phyloP scores from a whole-genome alignment of 2,888 invertebrate genomes.

The Magallana nippona region DNA sequence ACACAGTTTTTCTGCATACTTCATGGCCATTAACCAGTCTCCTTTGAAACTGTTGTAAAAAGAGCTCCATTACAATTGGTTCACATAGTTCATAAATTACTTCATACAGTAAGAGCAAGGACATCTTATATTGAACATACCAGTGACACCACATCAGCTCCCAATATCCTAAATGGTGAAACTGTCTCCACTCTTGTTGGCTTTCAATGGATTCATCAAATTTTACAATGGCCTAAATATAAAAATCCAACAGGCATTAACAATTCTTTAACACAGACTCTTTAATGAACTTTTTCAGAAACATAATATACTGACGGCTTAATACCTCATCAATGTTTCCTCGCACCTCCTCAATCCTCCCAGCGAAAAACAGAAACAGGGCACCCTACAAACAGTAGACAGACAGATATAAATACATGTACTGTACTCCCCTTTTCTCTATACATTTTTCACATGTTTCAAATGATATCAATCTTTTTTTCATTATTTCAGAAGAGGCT shows the following conservation, averaged over 20 bases:
- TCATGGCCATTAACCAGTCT: conserved; percentile 89
- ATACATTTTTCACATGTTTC: not conserved
- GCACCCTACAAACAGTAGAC: conserved; percentile 84
- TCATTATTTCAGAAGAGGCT: too few species aligned
- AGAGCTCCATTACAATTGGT: not conserved
- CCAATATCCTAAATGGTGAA: conserved; percentile 96
- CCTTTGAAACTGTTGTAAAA: conserved; percentile 80
- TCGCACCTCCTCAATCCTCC: conserved; percentile 89
- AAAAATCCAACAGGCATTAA: not conserved
- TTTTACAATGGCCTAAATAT: conserved; percentile 84
- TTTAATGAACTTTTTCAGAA: too few species aligned
- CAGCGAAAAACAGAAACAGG: conserved; percentile 95
- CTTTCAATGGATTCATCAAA: conserved; percentile 91
- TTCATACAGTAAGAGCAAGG: too few species aligned
- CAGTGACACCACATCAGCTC: conserved; percentile 94
- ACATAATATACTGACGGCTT: conserved; percentile 47
- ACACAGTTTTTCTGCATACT: conserved; percentile 86
- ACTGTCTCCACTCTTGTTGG: conserved; percentile 92
- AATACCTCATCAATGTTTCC: conserved; percentile 86
- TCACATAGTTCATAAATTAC: too few species aligned
- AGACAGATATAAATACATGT: not conserved
- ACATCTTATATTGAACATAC: conserved; percentile 80
- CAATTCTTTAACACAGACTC: not conserved
- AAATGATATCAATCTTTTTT: too few species aligned
- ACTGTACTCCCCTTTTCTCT: too few species aligned